Percentiles rank a stretch among this genome's conserved stretches.
Conservation (phyloP, 2,113 vertebrate species). For the Macroglossus sobrinus region DNA sequence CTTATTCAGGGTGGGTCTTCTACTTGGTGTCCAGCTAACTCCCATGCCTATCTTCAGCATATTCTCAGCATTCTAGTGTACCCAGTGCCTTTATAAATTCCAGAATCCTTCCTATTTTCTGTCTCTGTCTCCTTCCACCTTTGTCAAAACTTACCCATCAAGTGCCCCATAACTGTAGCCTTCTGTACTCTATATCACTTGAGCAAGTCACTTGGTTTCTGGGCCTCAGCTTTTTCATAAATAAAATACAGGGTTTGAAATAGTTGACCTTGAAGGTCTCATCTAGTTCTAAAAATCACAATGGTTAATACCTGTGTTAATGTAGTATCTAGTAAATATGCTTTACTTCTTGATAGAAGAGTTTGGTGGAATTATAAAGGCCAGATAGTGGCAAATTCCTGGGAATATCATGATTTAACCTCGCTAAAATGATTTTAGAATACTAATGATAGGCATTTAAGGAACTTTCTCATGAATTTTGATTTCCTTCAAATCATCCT, state of each 20-base stretch:
- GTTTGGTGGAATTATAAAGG: background rate
- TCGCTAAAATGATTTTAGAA: conserved; percentile 8
- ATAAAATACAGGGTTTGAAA: conserved; percentile 20
- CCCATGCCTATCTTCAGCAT: background rate
- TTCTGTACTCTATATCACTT: background rate
- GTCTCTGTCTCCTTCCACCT: background rate
- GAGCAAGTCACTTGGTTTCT: background rate
- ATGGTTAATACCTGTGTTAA: background rate
- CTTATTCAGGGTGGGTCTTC: background rate
- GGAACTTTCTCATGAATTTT: background rate
- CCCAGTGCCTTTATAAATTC: background rate
- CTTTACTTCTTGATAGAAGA: background rate
- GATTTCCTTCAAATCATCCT: background rate
- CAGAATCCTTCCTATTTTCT: background rate
- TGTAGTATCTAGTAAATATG: background rate
- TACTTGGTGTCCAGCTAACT: background rate
- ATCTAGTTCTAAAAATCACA: background rate
- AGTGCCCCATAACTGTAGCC: background rate
- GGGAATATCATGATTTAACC: background rate
- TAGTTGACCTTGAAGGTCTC: background rate
- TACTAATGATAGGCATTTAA: background rate
- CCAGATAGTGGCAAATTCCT: background rate
- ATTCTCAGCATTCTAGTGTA: background rate
- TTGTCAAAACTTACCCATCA: background rate
- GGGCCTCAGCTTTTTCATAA: background rate